These are phyloP conservation scores for Mohoua ochrocephala DNA, from an alignment of 2,113 vertebrate species.

Conservation along the genomic window DNA sequence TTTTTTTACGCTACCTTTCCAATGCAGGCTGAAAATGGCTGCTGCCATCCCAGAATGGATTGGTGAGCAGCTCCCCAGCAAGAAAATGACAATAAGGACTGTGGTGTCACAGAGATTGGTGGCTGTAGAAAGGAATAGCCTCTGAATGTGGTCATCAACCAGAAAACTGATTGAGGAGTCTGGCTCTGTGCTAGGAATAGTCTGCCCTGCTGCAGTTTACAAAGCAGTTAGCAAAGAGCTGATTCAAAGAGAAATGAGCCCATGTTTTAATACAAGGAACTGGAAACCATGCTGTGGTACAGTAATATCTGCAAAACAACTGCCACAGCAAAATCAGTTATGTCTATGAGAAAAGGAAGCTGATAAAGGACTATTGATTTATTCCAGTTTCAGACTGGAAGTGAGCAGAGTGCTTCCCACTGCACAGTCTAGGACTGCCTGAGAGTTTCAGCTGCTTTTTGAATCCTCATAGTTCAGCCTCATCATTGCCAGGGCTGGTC, in stretches of 20 bases:
- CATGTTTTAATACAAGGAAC: neutral
- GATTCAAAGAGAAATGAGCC: neutral
- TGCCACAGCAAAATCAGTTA: neutral
- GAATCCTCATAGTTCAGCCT: neutral
- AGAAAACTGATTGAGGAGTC: neutral
- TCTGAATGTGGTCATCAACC: neutral
- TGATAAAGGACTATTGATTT: neutral
- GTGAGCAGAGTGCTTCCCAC: neutral
- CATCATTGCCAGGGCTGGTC: neutral
- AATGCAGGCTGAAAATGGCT: neutral
- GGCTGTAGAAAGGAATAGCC: neutral
- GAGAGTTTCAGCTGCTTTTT: neutral
- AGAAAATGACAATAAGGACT: neutral
- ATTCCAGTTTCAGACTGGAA: neutral
- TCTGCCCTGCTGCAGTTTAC: neutral
- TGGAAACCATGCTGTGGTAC: accelerated
- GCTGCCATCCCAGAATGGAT: neutral
- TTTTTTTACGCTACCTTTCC: neutral
- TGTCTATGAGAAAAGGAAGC: neutral
- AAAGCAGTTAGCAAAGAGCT: neutral
- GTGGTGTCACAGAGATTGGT: neutral
- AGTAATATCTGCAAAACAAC: neutral
- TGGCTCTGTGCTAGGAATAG: neutral
- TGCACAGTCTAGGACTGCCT: neutral
- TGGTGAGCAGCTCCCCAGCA: neutral